Conservation (phyloP, 2,113 vertebrate species). For the Pipa parva region DNA sequence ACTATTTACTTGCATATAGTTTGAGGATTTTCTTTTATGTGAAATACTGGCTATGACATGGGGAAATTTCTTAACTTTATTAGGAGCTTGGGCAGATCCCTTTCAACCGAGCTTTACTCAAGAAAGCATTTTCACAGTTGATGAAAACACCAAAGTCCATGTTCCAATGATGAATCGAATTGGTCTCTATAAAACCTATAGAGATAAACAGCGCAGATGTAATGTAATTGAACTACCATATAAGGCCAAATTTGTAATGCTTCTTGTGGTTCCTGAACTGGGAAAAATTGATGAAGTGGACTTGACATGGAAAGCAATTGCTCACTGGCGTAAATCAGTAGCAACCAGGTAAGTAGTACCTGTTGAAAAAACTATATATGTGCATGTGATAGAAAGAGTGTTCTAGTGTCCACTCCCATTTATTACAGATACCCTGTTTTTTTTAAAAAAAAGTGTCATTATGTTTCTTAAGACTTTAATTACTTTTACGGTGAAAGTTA, state of each 20-base stretch:
- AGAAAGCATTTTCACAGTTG: slow-evolving; percentile 61
- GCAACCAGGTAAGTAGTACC: background rate
- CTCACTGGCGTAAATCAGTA: slow-evolving; percentile 43
- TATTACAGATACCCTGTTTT: no score
- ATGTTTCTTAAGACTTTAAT: no score
- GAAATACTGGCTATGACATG: no score
- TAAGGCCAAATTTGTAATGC: background rate
- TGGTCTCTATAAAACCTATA: slow-evolving; percentile 21
- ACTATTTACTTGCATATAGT: no score
- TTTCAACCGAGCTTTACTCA: slow-evolving; percentile 55
- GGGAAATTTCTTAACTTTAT: no score
- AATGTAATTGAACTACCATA: background rate
- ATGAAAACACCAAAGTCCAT: slow-evolving; percentile 50
- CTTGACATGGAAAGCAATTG: background rate
- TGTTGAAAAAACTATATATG: no score
- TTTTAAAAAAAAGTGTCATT: no score
- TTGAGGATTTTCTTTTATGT: no score
- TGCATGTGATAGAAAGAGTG: no score
- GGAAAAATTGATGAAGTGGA: background rate
- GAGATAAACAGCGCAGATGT: background rate
- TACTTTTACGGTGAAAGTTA: no score
- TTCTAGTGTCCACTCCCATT: no score
- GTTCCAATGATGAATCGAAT: slow-evolving; percentile 76
- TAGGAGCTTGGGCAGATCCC: slow-evolving; percentile 71
- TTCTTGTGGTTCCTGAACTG: background rate